Percentiles rank a stretch among this genome's conserved stretches.
Evolutionary conservation across 2,797 vertebrate genomes (phyloP).

Genomic region (Bradypodion ventrale): DNA sequence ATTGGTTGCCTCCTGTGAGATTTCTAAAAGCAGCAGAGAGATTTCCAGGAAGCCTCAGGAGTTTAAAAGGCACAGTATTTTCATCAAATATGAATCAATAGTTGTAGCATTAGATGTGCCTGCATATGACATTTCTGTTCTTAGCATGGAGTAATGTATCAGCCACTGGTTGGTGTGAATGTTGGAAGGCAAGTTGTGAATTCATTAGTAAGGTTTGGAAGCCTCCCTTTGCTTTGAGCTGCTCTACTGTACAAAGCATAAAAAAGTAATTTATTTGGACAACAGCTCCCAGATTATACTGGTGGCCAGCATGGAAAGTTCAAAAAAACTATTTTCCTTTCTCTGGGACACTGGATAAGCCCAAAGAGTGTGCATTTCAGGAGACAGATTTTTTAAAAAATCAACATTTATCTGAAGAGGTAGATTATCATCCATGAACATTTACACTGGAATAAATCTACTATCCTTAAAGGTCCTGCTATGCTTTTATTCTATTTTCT

Average conservation of each 20-base stretch:
- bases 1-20: conserved; percentile 51
- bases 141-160: conserved; percentile 20
- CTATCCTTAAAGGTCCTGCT: no score
- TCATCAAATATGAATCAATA: conserved; percentile 62
- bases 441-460: no score
- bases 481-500: no score
- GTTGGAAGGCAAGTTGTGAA: neutral
- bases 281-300: no score
- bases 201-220: neutral
- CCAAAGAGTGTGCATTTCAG: no score
- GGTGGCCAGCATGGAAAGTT: no score
- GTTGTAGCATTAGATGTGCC: conserved; percentile 26
- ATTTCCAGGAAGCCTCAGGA: conserved; percentile 65
- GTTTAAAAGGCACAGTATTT: conserved; percentile 63
- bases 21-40: conserved; percentile 52
- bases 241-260: neutral
- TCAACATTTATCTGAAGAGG: no score
- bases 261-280: neutral
- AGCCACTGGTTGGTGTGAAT: conserved; percentile 39
- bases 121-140: conserved; percentile 42
- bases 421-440: no score
- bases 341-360: no score
- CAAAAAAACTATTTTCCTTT: no score
- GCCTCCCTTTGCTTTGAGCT: neutral
- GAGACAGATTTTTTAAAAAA: no score